Evolutionary conservation across 2,113 vertebrate genomes (phyloP), one percentile per base, ranked within the genome.

Genomic region (Cricetomys ansorgei): DNA sequence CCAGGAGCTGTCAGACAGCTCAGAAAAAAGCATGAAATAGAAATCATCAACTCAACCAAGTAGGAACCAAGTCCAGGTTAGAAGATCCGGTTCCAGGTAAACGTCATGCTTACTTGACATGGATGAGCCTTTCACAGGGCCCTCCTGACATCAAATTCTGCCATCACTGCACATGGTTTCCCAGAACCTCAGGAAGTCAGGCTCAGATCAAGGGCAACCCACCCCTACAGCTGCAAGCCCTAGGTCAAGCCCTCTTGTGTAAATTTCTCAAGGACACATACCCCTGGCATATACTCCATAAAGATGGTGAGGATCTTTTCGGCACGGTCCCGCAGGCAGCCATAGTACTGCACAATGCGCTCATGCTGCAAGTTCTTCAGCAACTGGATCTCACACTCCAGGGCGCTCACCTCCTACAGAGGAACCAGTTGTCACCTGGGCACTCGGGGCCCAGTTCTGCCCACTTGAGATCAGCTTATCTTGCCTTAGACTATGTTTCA

Each of bases 231-330:
- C 45, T 72, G 31, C 45, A 29, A 79, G 55, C 29, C 72, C 77
- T 43, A 80, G n/a, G 45, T 45, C 48, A 88, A 62, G 50, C 25
- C 84, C 62, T 70, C 55, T 48, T 57, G 12, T 25, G 13, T 37
- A 40, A 64, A 48, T 34, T 34, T 50, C 53, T 9, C 21, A 57
- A 79, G 65, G 50, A n/a, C 88, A 97, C 99, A 97, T 97, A 99
- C 99, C 98, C 99, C 99, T 0, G 99, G 99, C 99, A 99, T 99
- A 98, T 99, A 99, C 98, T 99, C 99, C 99, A 99, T 99, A 97
- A 99, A 99, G 98, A 99, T 99, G 72, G 99, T 99, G 96, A 99
- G 99, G 21, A 99, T 99, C 98, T 99, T 99, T 98, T 99, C 99
- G 0, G 98, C 99, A 86, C 98, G 99, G 96, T 99, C 99, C 97